Evolutionary conservation across 2,888 invertebrate genomes (phyloP), one percentile per base, ranked within the genome.

Genomic region (Tetropium fuscum): DNA sequence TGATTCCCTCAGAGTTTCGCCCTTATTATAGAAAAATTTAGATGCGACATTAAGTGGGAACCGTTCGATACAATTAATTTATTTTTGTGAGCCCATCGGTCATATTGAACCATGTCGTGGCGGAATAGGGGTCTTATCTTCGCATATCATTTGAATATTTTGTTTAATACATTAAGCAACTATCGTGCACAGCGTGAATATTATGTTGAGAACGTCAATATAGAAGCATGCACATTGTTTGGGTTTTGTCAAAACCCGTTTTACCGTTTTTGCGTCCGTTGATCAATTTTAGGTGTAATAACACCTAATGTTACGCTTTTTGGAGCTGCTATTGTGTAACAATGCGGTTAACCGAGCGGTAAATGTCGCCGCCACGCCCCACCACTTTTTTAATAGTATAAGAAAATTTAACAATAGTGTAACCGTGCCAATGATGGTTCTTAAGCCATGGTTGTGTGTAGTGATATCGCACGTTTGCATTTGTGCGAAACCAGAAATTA

Each of bases 111-210:
- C 15, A 22, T 4, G 8, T 5, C 48, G 8, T 13, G 54, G 41
- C 45, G 22, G 41, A 60, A 71, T 69, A 59, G 53, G 69, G 71
- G 71, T 41, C 59, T 71, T 71, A 71, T 71, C 71, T 64, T 25
- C 25, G 7, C 18, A 66, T 63, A 57, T 55, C 40, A 63, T 60
- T 60, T 43, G 41, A n/a, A n/a, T n/a, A 55, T 10, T 44, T 18
- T 44, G 27, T 44, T 22, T 58, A 11, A 19, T 27, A 27, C 27
- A 27, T 5, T 10, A 1, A 4, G 11, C 11, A 32, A 32, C 13
- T 32, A 32, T 32, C 32, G 1, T 32, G 1, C 11, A 11, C 13
- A 32, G 5, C n/a, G n/a, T 25, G 25, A 25, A 25, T 25, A 2
- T 25, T n/a, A 27, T 27, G 10, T 8, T 27, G n/a, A 8, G 2